A percentile compares a stretch with the other conserved stretches of the same genome.
These are phyloP conservation scores for Eulimnadia texana DNA, from an alignment of 1,140 invertebrate species.

Conservation along the genomic window DNA sequence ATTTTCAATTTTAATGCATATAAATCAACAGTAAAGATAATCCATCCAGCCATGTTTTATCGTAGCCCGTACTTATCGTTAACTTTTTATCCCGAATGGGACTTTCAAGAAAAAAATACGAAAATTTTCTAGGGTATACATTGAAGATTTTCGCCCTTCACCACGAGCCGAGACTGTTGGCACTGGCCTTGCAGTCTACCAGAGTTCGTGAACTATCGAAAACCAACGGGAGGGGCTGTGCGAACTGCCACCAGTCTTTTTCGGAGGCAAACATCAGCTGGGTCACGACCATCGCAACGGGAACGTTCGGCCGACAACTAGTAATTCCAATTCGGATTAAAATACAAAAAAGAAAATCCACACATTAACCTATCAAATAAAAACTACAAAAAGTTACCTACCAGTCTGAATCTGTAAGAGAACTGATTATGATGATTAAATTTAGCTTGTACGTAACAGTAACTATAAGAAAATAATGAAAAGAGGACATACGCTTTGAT, in stretches of 20 bases:
- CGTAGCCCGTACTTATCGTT: too few relatives aligned
- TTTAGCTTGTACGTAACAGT: neutral
- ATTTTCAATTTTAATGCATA: too few relatives aligned
- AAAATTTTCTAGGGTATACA: too few relatives aligned
- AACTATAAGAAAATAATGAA: constrained; percentile 1
- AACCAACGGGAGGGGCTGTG: constrained; percentile 60
- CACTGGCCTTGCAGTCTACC: constrained; percentile 74
- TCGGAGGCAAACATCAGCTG: constrained; percentile 71
- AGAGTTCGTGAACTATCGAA: constrained; percentile 52
- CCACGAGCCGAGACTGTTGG: constrained; percentile 35
- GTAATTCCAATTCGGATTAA: neutral
- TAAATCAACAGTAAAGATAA: too few relatives aligned
- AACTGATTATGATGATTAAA: constrained; percentile 3
- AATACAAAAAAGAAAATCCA: neutral
- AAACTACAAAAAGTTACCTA: constrained; percentile 3
- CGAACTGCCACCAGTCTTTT: constrained; percentile 71
- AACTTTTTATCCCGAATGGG: too few relatives aligned
- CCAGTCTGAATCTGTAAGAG: neutral
- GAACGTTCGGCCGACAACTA: constrained; percentile 85
- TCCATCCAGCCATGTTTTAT: too few relatives aligned
- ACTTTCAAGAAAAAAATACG: too few relatives aligned
- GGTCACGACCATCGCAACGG: constrained; percentile 64
- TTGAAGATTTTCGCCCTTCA: too few relatives aligned
- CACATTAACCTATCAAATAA: constrained; percentile 2
- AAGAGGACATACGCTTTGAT: constrained; percentile 81